Evolutionary conservation across 2,113 vertebrate genomes (phyloP).

Genomic region (Tor tambroides): DNA sequence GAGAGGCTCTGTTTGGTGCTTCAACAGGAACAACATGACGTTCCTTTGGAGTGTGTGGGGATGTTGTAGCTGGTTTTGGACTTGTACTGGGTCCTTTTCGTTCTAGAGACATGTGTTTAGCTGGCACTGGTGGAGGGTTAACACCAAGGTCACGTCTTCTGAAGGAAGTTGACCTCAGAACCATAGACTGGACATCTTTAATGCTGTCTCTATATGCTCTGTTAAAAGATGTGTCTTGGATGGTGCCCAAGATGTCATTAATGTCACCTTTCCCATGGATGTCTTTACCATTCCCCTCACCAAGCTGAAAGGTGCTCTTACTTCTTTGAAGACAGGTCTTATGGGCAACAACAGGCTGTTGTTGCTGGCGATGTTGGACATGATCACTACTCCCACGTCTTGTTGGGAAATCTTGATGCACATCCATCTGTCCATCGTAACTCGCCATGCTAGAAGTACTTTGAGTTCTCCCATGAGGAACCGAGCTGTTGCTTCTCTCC

Average conservation of each 20-base stretch:
- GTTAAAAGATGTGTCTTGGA: slow-evolving; percentile 77
- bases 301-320: slow-evolving; percentile 85
- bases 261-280: slow-evolving; percentile 67
- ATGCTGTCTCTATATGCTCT: slow-evolving; percentile 88
- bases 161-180: slow-evolving; percentile 89
- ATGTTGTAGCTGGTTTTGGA: slow-evolving; percentile 49
- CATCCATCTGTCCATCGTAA: slow-evolving; percentile 48
- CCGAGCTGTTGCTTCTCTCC: slow-evolving; percentile 63
- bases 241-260: slow-evolving; percentile 65
- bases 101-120: slow-evolving; percentile 72
- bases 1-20: slow-evolving; percentile 40
- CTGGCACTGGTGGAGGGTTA: slow-evolving; percentile 66
- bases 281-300: slow-evolving; percentile 70
- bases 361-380: slow-evolving; percentile 65
- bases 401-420: slow-evolving; percentile 29
- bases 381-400: slow-evolving; percentile 61
- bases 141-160: slow-evolving; percentile 78
- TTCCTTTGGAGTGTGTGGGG: slow-evolving; percentile 87
- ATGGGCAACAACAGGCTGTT: slow-evolving; percentile 58
- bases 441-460: slow-evolving; percentile 59
- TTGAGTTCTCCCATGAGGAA: slow-evolving; percentile 60
- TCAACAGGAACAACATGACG: slow-evolving; percentile 82
- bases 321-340: slow-evolving; percentile 75
- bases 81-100: slow-evolving; percentile 77
- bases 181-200: slow-evolving; percentile 87